Evolutionary conservation across 2,113 vertebrate species (phyloP).

Genomic region (Zapornia atra): DNA sequence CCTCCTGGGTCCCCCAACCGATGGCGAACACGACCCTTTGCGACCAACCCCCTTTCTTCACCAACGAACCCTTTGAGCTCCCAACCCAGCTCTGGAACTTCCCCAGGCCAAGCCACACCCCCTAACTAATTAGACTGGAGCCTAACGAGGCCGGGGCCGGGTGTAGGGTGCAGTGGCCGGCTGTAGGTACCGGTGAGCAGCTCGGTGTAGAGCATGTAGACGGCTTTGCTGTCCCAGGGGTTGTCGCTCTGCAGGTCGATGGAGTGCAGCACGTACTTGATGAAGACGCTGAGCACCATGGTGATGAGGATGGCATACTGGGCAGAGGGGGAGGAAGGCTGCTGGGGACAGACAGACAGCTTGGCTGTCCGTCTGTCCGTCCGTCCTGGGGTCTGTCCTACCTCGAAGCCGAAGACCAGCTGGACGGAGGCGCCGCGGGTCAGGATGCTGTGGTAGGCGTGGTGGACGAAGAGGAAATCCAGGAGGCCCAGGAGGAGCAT

Average conservation of each 20-base stretch:
- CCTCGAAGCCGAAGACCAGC: conserved; percentile 88
- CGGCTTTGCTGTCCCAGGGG: conserved; percentile 97
- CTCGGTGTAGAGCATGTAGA: conserved; percentile 98
- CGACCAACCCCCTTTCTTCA: too few species aligned
- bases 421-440: conserved; percentile 94
- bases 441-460: conserved; percentile 95
- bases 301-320: conserved; percentile 97
- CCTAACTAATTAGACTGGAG: too few species aligned
- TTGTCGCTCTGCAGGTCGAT: conserved; percentile 94
- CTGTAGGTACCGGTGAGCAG: conserved; percentile 87
- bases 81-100: too few species aligned
- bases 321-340: too few species aligned
- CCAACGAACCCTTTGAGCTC: too few species aligned
- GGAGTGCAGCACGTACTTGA: conserved; percentile 94
- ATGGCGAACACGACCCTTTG: too few species aligned
- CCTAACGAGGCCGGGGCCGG: too few species aligned
- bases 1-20: too few species aligned
- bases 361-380: too few species aligned
- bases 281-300: conserved; percentile 94
- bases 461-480: conserved; percentile 92
- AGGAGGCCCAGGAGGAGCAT: conserved; percentile 86
- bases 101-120: too few species aligned
- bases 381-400: not conserved
- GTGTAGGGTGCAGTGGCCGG: too few species aligned
- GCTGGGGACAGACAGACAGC: too few species aligned